These are phyloP conservation scores for Platorchestia sp. DNA, from an alignment of 1,140 invertebrate genomes.

Conservation along the genomic window DNA sequence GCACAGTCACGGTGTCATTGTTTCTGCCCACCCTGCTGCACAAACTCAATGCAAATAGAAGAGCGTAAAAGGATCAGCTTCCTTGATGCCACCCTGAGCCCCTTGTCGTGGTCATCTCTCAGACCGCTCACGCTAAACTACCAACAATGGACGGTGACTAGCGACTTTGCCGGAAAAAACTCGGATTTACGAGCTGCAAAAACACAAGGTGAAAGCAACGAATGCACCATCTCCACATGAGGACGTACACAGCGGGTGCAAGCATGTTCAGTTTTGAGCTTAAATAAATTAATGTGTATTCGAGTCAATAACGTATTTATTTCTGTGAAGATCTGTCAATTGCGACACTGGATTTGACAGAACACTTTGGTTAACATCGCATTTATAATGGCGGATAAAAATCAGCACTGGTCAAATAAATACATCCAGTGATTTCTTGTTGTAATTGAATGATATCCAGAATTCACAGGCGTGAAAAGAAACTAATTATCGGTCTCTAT, in stretches of 20 bases:
- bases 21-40: conserved; percentile 35
- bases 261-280: neutral
- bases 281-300: neutral
- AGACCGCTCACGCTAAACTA: conserved; percentile 53
- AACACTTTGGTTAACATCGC: neutral
- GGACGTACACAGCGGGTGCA: neutral
- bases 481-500: too few relatives aligned
- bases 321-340: neutral
- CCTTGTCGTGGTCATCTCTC: conserved; percentile 37
- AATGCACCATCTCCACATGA: neutral
- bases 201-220: neutral
- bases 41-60: conserved; percentile 53
- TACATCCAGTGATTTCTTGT: too few relatives aligned
- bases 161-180: conserved; percentile 3
- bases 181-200: conserved; percentile 1
- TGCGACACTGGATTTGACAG: neutral
- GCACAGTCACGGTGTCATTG: conserved; percentile 17
- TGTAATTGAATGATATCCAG: too few relatives aligned
- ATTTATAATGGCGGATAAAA: neutral
- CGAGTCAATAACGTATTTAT: neutral
- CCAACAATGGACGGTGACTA: conserved; percentile 36
- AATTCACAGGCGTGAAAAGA: too few relatives aligned
- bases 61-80: conserved; percentile 47
- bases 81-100: conserved; percentile 17
- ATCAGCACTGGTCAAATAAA: too few relatives aligned